phyloP scores from a whole-genome alignment of 2,888 invertebrate species.

The Stratiomys singularior region DNA sequence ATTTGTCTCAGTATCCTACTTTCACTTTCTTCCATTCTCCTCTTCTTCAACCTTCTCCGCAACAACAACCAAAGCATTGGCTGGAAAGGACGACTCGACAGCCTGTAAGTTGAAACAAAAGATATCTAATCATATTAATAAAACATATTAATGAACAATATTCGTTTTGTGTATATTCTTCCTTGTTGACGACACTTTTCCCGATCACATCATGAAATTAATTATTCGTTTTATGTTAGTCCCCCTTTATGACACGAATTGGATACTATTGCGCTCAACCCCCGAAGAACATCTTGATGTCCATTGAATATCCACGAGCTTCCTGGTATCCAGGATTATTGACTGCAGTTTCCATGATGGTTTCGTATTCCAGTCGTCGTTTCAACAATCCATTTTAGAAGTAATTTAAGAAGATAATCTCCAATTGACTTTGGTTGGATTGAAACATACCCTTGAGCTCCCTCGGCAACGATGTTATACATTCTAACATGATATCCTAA shows the following conservation, averaged over 20 bases:
- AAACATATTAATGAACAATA: no score
- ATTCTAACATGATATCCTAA: no score
- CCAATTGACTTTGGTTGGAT: constrained; percentile 44
- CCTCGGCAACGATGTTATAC: no score
- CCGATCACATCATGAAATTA: constrained; percentile 23
- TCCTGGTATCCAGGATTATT: background rate
- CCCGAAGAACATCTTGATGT: background rate
- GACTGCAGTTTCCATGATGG: constrained; percentile 12
- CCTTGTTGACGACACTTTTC: background rate
- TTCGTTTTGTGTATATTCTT: no score
- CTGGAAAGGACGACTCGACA: no score
- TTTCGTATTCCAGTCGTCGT: constrained; percentile 43
- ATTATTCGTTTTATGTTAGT: background rate
- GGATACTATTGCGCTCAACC: no score
- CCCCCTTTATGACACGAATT: constrained; percentile 6
- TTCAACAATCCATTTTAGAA: constrained; percentile 44
- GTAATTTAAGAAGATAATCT: constrained; percentile 46
- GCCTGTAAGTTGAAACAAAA: no score
- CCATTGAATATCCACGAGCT: background rate
- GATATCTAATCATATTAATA: no score
- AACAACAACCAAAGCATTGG: no score
- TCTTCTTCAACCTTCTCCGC: no score
- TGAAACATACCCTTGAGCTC: constrained; percentile 39
- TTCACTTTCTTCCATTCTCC: no score
- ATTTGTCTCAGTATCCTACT: no score